Percentiles rank a stretch among this genome's conserved stretches.
Conservation (phyloP, 2,888 invertebrate species). For the Synanthedon formicaeformis region DNA sequence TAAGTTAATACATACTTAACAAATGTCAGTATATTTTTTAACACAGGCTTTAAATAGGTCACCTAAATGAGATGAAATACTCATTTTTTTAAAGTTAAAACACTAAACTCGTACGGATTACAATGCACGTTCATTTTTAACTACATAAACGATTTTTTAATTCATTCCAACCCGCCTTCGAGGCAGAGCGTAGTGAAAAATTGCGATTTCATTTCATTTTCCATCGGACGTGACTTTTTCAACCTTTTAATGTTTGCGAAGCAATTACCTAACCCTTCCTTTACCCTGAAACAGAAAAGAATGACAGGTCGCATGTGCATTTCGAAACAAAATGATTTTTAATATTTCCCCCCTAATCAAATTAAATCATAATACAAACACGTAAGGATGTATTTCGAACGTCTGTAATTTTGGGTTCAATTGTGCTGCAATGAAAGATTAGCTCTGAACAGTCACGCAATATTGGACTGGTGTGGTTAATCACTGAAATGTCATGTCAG, state of each 20-base stretch:
- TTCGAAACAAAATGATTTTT: conserved; percentile 10
- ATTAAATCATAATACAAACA: conserved; percentile 4
- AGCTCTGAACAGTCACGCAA: conserved; percentile 23
- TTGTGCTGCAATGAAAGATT: conserved; percentile 11
- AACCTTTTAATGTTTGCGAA: conserved; percentile 38
- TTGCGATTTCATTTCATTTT: conserved; percentile 24
- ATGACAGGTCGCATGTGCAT: conserved; percentile 13
- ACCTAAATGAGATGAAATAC: not conserved
- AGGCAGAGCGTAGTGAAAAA: conserved; percentile 16
- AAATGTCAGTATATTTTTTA: no score
- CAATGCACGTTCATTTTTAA: conserved; percentile 10
- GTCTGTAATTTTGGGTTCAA: not conserved
- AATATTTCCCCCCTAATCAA: not conserved
- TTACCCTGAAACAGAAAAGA: conserved; percentile 9
- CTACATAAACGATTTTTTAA: conserved; percentile 8
- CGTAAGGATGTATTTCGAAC: conserved; percentile 1
- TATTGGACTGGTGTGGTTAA: conserved; percentile 10
- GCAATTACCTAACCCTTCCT: conserved; percentile 38
- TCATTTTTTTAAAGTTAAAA: not conserved
- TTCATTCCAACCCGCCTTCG: conserved; percentile 12
- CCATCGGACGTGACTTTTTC: conserved; percentile 30
- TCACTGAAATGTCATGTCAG: not conserved
- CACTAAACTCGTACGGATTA: not conserved
- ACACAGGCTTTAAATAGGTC: not conserved
- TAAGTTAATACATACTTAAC: no score